Evolutionary conservation across 2,888 invertebrate species (phyloP), one percentile per base, ranked within the genome.

Genomic region (Camptogramma bilineatum): DNA sequence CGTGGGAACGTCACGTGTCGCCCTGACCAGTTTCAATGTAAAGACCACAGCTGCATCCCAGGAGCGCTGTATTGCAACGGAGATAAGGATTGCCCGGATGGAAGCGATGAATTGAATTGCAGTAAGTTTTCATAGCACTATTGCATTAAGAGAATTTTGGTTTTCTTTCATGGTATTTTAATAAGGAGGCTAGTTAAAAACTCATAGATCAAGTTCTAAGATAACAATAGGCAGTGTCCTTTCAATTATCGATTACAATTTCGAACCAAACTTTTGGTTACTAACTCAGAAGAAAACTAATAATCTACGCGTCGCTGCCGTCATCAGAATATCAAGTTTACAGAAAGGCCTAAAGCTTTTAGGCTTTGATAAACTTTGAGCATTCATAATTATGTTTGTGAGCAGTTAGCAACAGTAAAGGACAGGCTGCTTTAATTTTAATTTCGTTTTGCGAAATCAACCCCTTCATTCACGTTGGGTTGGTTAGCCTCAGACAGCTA

Each of bases 11-110:
- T 96, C 74, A 97, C 96, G 24, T 98, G 98, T 88, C 94, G 97
- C 51, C 93, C 95, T 0, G 97, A 98, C 90, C 97, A 98, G 87
- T 98, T 97, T 86, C 96, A 97, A 80, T 98, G 98, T 85, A 95
- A 94, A 53, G 96, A 97, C 90, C 95, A 94, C 67, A 95, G 95
- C 70, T 97, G 97, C 79, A 97, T 97, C 68, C 94, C 96, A 51
- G 97, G 97, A 1, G 95, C 96, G 72, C 90, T 97, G 70, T 96
- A 95, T 75, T 98, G 98, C 86, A 96, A 97, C 70, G 97, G 97
- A 0, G 94, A 95, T 53, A 86, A 94, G 19, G 98, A 98, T 76
- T 98, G 98, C 79, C 87, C 94, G 0, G 98, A 98, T 87, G 96
- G 95, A 72, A 97, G 97, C 77, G 98, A 98, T 85, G 98, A 98